A percentile compares a stretch with the other conserved stretches of the same genome.
Evolutionary conservation across 92 coral and sea anemone genomes (phyloP).

Genomic region (Isaurus tuberculatus): DNA sequence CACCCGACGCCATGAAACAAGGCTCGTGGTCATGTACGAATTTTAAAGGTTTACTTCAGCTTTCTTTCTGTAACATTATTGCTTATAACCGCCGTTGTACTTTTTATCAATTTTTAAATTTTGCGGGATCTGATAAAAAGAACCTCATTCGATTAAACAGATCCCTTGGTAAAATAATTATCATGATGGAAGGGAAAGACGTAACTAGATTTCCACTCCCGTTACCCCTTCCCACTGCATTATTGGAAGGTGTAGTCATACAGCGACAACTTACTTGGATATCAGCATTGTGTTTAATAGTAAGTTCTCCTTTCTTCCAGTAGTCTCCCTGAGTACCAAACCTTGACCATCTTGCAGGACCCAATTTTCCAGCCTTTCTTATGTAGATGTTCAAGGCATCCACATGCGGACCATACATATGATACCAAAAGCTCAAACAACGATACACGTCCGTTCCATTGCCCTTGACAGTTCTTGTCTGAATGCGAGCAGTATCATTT

Average conservation of each 20-base stretch:
- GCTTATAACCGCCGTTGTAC: no score
- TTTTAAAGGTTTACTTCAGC: no score
- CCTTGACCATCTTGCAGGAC: slow-evolving; percentile 76
- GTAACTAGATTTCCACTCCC: no score
- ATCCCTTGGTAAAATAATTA: no score
- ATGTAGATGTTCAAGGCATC: slow-evolving; percentile 77
- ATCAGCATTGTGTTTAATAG: slow-evolving; percentile 65
- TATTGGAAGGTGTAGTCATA: background rate
- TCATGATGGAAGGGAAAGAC: no score
- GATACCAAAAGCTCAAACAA: slow-evolving; percentile 92
- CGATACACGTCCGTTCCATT: slow-evolving; percentile 77
- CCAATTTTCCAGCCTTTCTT: slow-evolving; percentile 52
- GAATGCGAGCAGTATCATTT: slow-evolving; percentile 78
- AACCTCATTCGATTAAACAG: no score
- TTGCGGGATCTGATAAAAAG: background rate
- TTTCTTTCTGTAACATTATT: no score
- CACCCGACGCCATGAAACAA: no score
- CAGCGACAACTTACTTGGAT: slow-evolving; percentile 57
- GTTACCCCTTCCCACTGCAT: no score
- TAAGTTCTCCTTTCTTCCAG: slow-evolving; percentile 86
- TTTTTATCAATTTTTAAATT: no score
- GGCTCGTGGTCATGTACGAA: no score
- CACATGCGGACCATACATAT: slow-evolving; percentile 97
- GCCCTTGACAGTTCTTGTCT: slow-evolving; percentile 72
- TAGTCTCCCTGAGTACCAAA: slow-evolving; percentile 88